Evolutionary conservation across 2,888 invertebrate genomes (phyloP).

Genomic region (Eupithecia subfuscata): DNA sequence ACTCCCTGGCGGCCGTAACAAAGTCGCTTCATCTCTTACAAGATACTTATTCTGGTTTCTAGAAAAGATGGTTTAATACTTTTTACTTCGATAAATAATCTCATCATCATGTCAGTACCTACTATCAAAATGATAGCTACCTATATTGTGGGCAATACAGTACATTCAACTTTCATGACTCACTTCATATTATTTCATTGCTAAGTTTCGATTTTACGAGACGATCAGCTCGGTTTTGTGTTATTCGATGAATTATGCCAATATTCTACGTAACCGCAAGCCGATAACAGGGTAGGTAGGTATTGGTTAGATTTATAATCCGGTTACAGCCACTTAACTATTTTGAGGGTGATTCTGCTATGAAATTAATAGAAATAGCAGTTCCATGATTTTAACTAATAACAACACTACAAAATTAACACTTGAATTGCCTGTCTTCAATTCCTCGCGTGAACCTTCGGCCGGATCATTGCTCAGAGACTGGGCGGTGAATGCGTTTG

Average conservation of each 20-base stretch:
- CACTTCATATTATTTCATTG: neutral
- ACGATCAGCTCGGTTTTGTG: conserved; percentile 20
- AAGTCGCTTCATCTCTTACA: no score
- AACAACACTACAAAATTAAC: neutral
- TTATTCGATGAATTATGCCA: conserved; percentile 26
- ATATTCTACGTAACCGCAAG: conserved; percentile 31
- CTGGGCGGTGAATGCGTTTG: neutral
- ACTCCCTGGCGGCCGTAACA: no score
- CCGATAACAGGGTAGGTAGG: conserved; percentile 13
- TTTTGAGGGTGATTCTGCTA: neutral
- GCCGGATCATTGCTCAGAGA: neutral
- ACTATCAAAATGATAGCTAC: no score
- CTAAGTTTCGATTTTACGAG: conserved; percentile 26
- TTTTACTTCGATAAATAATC: no score
- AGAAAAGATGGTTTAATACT: no score
- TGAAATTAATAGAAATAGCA: neutral
- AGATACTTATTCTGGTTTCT: no score
- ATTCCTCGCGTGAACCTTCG: neutral
- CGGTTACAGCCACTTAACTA: conserved; percentile 24
- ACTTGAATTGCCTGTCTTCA: neutral
- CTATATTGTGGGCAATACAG: neutral
- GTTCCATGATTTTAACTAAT: neutral
- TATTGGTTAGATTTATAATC: conserved; percentile 14
- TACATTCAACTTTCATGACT: neutral
- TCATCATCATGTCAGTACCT: no score